Percentiles rank a stretch among this genome's conserved stretches.
phyloP scores from a whole-genome alignment of 2,113 vertebrate genomes.

The Rhipidura dahli region DNA sequence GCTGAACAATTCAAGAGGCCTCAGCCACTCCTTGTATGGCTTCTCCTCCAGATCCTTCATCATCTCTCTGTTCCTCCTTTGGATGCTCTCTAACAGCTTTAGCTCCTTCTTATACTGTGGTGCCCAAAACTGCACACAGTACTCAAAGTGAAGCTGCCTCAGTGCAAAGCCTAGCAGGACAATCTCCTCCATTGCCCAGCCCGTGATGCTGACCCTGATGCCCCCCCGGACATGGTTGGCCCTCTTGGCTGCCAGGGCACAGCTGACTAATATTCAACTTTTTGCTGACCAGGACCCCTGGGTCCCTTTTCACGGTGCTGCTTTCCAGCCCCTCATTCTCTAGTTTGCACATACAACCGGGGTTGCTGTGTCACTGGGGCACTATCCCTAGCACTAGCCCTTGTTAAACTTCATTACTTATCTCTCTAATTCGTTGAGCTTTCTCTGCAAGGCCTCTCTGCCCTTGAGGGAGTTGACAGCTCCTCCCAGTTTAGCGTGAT shows the following conservation, averaged over 20 bases:
- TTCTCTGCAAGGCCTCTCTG: not conserved
- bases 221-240: accelerated
- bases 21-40: not conserved
- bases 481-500: not conserved
- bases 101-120: not conserved
- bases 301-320: not conserved
- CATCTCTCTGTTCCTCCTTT: not conserved
- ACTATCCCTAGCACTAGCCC: not conserved
- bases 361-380: not conserved
- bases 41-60: not conserved
- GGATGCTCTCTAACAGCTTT: not conserved
- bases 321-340: not conserved
- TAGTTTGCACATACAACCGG: not conserved
- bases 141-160: not conserved
- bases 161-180: not conserved
- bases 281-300: not conserved
- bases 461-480: not conserved
- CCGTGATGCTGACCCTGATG: not conserved
- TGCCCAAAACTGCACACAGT: not conserved
- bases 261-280: not conserved
- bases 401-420: not conserved
- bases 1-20: not conserved
- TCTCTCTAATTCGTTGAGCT: not conserved
- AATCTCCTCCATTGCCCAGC: not conserved
- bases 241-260: not conserved